phyloP scores from a whole-genome alignment of 2,888 invertebrate genomes.

The Noctua fimbriata region DNA sequence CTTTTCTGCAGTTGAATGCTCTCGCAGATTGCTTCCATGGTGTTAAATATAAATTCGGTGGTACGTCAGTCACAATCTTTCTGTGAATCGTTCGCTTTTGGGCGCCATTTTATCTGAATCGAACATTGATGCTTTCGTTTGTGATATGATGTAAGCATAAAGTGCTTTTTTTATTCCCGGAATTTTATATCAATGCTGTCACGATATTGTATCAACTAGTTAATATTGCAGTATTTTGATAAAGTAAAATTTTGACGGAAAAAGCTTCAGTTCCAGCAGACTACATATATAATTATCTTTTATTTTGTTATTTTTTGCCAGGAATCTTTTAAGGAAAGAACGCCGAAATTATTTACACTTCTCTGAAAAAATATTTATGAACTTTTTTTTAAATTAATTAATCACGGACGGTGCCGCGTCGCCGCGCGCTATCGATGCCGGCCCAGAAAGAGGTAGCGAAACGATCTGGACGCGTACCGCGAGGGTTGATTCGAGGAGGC shows the following conservation, averaged over 20 bases:
- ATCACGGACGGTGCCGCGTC: neutral
- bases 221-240: neutral
- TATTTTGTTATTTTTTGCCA: neutral
- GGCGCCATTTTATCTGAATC: slow-evolving; percentile 26
- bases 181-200: slow-evolving; percentile 14
- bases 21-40: slow-evolving; percentile 16
- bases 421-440: too few species aligned
- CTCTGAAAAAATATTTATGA: neutral
- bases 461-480: too few species aligned
- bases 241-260: neutral
- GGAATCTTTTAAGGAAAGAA: neutral
- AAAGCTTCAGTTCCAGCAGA: neutral
- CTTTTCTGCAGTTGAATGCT: slow-evolving; percentile 12
- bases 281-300: neutral
- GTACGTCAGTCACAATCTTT: slow-evolving; percentile 24
- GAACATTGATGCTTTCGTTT: slow-evolving; percentile 7
- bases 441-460: too few species aligned
- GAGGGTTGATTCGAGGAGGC: too few species aligned
- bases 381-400: neutral
- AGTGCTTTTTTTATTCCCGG: slow-evolving; percentile 26
- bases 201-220: neutral
- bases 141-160: slow-evolving; percentile 5
- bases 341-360: neutral
- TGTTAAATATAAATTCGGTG: slow-evolving; percentile 28
- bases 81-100: slow-evolving; percentile 26